Conservation (phyloP, 2,888 invertebrate species). For the Lochmaea capreae region DNA sequence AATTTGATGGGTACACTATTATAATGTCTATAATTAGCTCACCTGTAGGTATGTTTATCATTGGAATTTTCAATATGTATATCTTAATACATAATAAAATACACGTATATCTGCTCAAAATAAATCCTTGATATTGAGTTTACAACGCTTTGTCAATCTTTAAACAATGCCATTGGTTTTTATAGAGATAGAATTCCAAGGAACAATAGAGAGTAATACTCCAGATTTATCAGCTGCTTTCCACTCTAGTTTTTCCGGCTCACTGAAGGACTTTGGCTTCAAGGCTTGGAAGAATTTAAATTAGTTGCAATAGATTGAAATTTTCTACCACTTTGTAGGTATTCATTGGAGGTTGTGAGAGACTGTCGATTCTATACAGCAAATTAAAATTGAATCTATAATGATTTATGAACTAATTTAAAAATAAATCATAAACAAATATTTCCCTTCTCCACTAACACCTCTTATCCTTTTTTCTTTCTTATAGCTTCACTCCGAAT, state of each 20-base stretch:
- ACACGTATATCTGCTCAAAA: neutral
- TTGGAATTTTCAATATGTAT: neutral
- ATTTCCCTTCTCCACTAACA: neutral
- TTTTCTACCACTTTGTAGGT: neutral
- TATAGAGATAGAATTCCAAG: neutral
- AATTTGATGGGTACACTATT: neutral
- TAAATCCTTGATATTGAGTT: neutral
- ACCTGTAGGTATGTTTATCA: neutral
- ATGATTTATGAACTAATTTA: neutral
- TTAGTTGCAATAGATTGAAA: neutral
- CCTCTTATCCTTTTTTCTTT: slow-evolving; percentile 11
- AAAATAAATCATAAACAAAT: neutral
- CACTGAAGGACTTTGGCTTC: neutral
- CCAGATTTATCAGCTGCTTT: neutral
- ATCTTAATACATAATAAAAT: neutral
- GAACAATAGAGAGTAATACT: neutral
- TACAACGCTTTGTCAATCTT: neutral
- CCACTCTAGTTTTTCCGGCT: neutral
- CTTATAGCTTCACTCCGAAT: slow-evolving; percentile 90
- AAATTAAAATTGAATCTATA: too few relatives aligned
- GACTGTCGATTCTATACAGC: too few relatives aligned
- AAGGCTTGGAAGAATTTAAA: slow-evolving; percentile 1
- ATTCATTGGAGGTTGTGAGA: neutral
- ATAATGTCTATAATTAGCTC: neutral
- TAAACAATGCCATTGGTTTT: neutral